Conservation (phyloP, 1,140 invertebrate species). For the Augochlora pura region DNA sequence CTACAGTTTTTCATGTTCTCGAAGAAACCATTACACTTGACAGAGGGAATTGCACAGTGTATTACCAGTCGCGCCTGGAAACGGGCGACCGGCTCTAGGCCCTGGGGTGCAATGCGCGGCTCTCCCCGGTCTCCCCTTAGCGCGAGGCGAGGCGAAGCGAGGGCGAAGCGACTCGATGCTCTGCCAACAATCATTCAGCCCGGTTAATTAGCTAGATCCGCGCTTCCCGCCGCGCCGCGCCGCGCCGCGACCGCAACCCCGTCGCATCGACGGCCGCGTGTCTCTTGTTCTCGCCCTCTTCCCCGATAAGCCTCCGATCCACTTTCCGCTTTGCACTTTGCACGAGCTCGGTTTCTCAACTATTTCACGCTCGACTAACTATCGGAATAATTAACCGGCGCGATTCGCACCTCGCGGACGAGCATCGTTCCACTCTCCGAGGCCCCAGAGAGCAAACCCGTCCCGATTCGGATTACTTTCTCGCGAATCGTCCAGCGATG, state of each 20-base stretch:
- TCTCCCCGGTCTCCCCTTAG: slow-evolving; percentile 47
- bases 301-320: too few species aligned
- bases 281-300: slow-evolving; percentile 16
- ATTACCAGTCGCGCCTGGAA: slow-evolving; percentile 72
- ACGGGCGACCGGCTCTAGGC: slow-evolving; percentile 67
- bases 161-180: slow-evolving; percentile 1
- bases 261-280: background rate
- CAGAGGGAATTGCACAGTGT: slow-evolving; percentile 72
- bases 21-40: slow-evolving; percentile 72
- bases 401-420: too few species aligned
- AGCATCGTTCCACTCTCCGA: too few species aligned
- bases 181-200: slow-evolving; percentile 71
- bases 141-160: background rate
- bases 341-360: too few species aligned
- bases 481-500: too few species aligned
- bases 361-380: too few species aligned
- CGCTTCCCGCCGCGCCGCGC: too few species aligned
- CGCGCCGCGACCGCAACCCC: too few species aligned
- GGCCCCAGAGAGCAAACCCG: too few species aligned
- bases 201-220: slow-evolving; percentile 69
- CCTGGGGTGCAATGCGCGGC: slow-evolving; percentile 45
- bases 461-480: too few species aligned
- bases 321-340: too few species aligned
- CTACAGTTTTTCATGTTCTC: slow-evolving; percentile 71
- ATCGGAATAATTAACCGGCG: too few species aligned